phyloP scores from a whole-genome alignment of 2,797 vertebrate species.

The Melanogrammus aeglefinus region DNA sequence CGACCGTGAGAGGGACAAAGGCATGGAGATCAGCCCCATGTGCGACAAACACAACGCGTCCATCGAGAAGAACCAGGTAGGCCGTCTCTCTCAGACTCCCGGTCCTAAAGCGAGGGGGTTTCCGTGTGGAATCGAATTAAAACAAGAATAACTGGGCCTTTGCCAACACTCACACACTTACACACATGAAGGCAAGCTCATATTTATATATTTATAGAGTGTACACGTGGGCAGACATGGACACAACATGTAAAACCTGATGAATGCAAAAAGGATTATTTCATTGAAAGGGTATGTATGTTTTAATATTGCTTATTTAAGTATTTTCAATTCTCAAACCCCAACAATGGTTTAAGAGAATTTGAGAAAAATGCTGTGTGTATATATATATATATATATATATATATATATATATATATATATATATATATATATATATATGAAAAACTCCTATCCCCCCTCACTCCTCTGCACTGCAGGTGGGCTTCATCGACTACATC shows the following conservation, averaged over 20 bases:
- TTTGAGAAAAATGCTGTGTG: no score
- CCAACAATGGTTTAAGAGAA: no score
- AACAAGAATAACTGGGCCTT: not conserved
- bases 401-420: no score
- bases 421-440: no score
- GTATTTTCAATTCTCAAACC: no score
- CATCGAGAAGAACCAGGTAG: conserved; percentile 90
- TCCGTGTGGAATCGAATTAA: not conserved
- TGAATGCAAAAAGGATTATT: not conserved
- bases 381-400: no score
- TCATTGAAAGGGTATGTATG: not conserved
- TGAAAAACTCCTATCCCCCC: no score
- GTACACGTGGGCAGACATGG: not conserved
- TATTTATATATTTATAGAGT: no score
- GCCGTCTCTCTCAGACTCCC: not conserved
- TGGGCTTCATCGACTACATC: conserved; percentile 93
- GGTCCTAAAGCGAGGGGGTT: not conserved
- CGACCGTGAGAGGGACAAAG: conserved; percentile 84
- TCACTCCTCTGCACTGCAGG: conserved; percentile 60
- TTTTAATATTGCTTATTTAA: no score
- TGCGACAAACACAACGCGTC: conserved; percentile 91
- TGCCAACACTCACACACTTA: not conserved
- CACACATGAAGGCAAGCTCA: no score
- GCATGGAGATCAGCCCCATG: conserved; percentile 95
- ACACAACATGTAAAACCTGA: not conserved